Evolutionary conservation across 2,113 vertebrate species (phyloP).

Genomic region (Cyrtonyx montezumae): DNA sequence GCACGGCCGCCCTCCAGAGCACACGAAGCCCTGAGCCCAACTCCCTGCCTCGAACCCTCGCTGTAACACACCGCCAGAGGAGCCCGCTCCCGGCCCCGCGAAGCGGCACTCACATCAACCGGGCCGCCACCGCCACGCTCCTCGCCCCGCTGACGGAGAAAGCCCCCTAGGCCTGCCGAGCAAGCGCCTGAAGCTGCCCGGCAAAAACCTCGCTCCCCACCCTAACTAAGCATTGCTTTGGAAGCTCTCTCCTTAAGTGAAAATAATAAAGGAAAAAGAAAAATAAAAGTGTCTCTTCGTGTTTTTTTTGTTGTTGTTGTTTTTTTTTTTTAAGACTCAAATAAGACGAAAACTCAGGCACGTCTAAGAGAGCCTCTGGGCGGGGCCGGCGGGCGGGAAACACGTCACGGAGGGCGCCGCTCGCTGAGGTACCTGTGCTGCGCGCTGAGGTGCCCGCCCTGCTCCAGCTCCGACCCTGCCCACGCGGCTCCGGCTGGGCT

Average conservation of each 20-base stretch:
- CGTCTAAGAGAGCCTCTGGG: rapidly evolving
- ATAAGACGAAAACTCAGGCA: background rate
- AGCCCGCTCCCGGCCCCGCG: too few species aligned
- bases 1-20: rapidly evolving
- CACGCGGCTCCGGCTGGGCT: background rate
- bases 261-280: too few species aligned
- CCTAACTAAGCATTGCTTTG: rapidly evolving
- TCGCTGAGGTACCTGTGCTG: rapidly evolving
- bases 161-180: rapidly evolving
- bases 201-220: rapidly evolving
- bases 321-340: too few species aligned
- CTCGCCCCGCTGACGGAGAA: background rate
- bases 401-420: background rate
- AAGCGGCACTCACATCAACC: constrained; percentile 50
- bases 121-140: background rate
- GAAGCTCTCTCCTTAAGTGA: background rate
- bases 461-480: background rate
- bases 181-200: background rate
- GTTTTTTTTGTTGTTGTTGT: too few species aligned
- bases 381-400: rapidly evolving
- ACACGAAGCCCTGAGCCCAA: rapidly evolving
- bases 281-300: background rate
- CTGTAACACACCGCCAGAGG: background rate
- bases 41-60: too few species aligned
- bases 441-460: too few species aligned